Percentiles rank a stretch among this genome's conserved stretches.
Conservation (phyloP, 2,113 vertebrate species). For the Anguilla japonica region DNA sequence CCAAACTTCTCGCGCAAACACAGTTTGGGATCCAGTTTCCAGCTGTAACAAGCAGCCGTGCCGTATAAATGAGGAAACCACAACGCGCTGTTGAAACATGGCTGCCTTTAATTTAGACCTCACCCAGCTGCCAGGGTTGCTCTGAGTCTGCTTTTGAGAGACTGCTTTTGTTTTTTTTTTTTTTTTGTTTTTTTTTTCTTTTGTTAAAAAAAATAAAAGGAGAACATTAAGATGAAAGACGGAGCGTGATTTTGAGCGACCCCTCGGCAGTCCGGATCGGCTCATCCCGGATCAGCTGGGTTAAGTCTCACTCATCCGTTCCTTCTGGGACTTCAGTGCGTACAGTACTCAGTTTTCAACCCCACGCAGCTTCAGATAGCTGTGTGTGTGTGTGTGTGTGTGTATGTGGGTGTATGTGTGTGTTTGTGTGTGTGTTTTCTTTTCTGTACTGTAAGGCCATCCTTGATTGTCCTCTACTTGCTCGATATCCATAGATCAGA, state of each 20-base stretch:
- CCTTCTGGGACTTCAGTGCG: neutral
- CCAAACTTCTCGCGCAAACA: neutral
- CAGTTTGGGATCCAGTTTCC: neutral
- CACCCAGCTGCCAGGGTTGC: neutral
- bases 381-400: neutral
- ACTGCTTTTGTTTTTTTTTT: neutral
- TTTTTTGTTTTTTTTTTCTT: too few relatives aligned
- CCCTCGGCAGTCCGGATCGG: neutral
- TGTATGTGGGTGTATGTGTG: neutral
- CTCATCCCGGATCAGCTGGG: neutral
- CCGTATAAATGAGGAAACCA: neutral
- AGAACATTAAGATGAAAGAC: conserved; percentile 8
- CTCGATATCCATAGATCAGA: neutral
- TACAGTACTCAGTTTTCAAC: neutral
- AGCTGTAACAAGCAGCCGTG: neutral
- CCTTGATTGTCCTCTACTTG: neutral
- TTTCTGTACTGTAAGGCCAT: neutral
- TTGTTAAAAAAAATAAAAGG: neutral
- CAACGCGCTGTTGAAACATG: neutral
- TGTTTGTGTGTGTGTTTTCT: neutral
- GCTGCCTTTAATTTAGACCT: conserved; percentile 9
- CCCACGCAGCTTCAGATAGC: neutral
- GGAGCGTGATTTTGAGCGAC: neutral
- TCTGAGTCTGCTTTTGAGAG: neutral
- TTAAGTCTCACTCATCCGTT: neutral